Evolutionary conservation across 92 coral and sea anemone species (phyloP).

Genomic region (Palythoa grandis): DNA sequence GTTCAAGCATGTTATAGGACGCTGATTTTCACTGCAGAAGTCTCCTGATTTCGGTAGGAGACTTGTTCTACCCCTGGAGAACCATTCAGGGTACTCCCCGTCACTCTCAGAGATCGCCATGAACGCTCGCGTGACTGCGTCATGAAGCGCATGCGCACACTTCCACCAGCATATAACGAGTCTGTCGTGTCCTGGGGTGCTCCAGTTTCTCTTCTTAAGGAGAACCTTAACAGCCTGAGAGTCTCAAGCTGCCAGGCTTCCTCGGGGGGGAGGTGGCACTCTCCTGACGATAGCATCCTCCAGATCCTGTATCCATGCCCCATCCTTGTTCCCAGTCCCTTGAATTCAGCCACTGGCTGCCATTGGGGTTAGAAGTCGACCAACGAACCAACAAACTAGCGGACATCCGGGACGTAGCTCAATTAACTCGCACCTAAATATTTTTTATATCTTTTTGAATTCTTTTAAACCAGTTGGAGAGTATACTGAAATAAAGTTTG

Average conservation of each 20-base stretch:
- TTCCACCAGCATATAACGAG: neutral
- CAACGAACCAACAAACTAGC: too few species aligned
- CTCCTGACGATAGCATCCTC: neutral
- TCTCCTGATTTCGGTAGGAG: neutral
- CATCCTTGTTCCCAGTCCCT: too few species aligned
- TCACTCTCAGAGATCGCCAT: neutral
- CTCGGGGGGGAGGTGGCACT: neutral
- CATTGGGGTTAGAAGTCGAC: too few species aligned
- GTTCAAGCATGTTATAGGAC: neutral
- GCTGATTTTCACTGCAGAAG: neutral
- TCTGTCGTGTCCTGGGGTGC: neutral
- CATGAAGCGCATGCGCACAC: neutral
- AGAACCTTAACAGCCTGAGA: too few species aligned
- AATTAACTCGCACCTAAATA: too few species aligned
- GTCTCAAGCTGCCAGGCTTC: neutral
- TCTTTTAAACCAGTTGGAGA: too few species aligned
- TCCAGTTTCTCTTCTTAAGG: neutral
- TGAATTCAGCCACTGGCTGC: too few species aligned
- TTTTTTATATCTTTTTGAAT: too few species aligned
- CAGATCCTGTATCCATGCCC: too few species aligned
- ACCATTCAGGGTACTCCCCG: neutral
- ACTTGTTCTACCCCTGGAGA: neutral
- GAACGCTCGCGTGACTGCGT: neutral
- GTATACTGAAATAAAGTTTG: too few species aligned
- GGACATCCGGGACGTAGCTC: too few species aligned